phyloP scores from a whole-genome alignment of 2,888 invertebrate genomes.

The Omphaloscelis lunosa region DNA sequence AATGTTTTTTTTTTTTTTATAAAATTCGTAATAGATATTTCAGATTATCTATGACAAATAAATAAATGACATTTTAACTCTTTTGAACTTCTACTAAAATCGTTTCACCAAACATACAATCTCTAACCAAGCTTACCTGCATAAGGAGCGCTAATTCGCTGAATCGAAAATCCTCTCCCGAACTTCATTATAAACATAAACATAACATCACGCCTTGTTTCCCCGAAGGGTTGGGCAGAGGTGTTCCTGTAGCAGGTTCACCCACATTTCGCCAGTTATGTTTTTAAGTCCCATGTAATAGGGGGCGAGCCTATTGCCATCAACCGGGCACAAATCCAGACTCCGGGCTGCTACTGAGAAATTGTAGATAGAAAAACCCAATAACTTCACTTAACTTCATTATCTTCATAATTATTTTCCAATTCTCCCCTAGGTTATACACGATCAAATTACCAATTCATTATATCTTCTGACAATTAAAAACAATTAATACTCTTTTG shows the following conservation, averaged over 20 bases:
- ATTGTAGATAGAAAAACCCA: too few species aligned
- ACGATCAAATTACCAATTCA: conserved; percentile 20
- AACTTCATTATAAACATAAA: conserved; percentile 17
- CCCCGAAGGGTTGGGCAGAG: too few species aligned
- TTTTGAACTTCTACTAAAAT: not conserved
- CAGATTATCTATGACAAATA: not conserved
- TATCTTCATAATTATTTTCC: conserved; percentile 29
- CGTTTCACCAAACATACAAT: not conserved
- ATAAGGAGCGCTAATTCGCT: not conserved
- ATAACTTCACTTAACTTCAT: conserved; percentile 11
- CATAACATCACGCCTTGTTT: too few species aligned
- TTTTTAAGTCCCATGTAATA: too few species aligned
- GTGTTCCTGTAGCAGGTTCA: too few species aligned
- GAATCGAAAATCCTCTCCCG: conserved; percentile 6
- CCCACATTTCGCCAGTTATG: too few species aligned
- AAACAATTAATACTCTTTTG: conserved; percentile 1
- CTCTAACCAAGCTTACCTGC: not conserved
- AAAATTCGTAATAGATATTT: not conserved
- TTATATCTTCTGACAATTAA: conserved; percentile 30
- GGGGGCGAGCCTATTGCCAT: too few species aligned
- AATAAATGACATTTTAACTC: not conserved
- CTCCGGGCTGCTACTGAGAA: too few species aligned
- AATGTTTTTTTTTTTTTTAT: not conserved
- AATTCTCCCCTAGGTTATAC: not conserved
- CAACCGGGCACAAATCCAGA: too few species aligned